Base-by-base conservation (phyloP, 2,797 vertebrate species). In the Bucorvus abyssinicus region DNA sequence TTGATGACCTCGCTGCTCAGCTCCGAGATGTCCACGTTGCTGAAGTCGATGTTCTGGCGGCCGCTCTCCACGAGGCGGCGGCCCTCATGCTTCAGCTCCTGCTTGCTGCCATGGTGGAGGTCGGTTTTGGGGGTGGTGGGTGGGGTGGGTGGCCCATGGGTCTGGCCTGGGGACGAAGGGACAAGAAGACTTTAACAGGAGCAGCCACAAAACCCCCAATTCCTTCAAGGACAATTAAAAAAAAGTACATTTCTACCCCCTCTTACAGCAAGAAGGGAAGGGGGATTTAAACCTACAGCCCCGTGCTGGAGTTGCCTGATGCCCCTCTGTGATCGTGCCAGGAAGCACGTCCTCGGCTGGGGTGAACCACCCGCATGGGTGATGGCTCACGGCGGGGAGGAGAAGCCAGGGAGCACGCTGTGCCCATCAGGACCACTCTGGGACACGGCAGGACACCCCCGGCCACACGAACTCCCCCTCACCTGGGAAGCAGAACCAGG, bases 1-100 rank as follows among this genome's bases (percentile, higher is more conserved):
- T 98, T 98, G 96, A 99, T 99, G 98, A 99, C 99, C 94, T 99
- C 99, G 3, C 99, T 99, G 98, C 99, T 99, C 90, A 99, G 98
- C 98, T 99, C 99, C 0, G 98, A 99, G 98, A 99, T 99, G 98
- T 99, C 99, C 85, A 99, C 99, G 21, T 99, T 99, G 98, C 99
- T 99, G 98, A 99, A 99, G 98, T 99, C 99, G 4, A 99, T 99
- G 98, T 99, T 99, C 97, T 99, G 99, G 74, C 99, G 98, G 59
- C 98, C 98, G 22, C 98, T 98, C 94, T 99, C 99, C 76, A 98
- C 97, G 36, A 98, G 98, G 52, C 99, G 98, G 64, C 99, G 98
- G 85, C 98, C 98, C 95, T 99, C 99, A 3, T 98, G 98, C 87
- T 99, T 99, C 94, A 98, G 97, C 87, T 99, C 99, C 70, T 98